Evolutionary conservation across 2,113 vertebrate genomes (phyloP).

Genomic region (Oncorhynchus tshawytscha): DNA sequence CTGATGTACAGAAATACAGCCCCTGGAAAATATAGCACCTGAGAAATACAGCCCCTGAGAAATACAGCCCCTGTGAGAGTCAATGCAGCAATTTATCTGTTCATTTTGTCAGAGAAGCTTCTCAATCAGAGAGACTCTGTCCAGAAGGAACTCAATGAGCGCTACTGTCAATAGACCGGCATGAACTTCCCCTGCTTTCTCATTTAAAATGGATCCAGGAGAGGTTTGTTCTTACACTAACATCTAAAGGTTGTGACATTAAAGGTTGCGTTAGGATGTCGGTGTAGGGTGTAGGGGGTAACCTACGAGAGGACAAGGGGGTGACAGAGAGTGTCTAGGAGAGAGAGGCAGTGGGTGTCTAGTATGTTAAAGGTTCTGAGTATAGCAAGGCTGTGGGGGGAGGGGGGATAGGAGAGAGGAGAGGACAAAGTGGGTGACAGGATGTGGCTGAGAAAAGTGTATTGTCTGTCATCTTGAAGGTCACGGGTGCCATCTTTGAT

Average conservation of each 20-base stretch:
- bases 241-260: neutral
- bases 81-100: too few species aligned
- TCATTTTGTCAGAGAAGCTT: too few species aligned
- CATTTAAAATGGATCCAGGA: neutral
- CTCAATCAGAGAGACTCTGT: too few species aligned
- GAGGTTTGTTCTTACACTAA: neutral
- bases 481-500: slow-evolving; percentile 3
- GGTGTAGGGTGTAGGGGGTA: too few species aligned
- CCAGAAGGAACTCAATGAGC: too few species aligned
- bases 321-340: neutral
- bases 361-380: neutral
- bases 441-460: neutral
- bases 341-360: neutral
- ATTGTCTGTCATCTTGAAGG: neutral
- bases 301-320: neutral
- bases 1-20: too few species aligned
- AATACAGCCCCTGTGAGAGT: too few species aligned
- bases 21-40: too few species aligned
- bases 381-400: neutral
- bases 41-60: neutral
- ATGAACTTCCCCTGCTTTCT: too few species aligned
- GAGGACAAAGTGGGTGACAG: neutral
- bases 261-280: neutral
- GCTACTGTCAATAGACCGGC: too few species aligned
- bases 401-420: neutral